These are phyloP conservation scores for Daphoenositta chrysoptera DNA, from an alignment of 2,113 vertebrate genomes.

Conservation along the genomic window DNA sequence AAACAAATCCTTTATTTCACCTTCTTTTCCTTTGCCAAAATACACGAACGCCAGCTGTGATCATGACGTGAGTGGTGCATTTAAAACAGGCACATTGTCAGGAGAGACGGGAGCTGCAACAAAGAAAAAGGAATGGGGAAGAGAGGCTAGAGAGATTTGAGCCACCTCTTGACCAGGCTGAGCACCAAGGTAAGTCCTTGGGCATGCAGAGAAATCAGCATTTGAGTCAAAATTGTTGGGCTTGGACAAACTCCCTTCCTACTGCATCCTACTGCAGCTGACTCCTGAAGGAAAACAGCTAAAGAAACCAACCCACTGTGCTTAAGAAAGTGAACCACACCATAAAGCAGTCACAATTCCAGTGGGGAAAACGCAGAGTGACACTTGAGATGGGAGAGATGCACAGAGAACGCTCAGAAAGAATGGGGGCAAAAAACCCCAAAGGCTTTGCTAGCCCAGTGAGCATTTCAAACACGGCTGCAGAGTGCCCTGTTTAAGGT, in stretches of 20 bases:
- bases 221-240: background rate
- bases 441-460: slow-evolving; percentile 27
- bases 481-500: background rate
- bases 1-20: background rate
- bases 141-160: background rate
- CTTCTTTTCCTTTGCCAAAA: background rate
- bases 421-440: slow-evolving; percentile 31
- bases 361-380: slow-evolving; percentile 24
- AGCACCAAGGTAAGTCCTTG: background rate
- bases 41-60: background rate
- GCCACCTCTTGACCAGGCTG: background rate
- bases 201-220: background rate
- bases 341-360: background rate
- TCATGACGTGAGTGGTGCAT: background rate
- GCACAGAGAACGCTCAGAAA: background rate
- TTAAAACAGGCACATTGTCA: background rate
- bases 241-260: background rate
- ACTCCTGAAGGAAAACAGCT: background rate
- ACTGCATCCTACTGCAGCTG: background rate
- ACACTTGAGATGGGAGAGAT: background rate
- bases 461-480: background rate
- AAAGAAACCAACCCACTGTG: background rate
- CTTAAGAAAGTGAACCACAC: background rate
- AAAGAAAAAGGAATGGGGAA: background rate
- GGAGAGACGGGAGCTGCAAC: background rate